phyloP scores from a whole-genome alignment of 2,888 invertebrate species.

The Bombylius major region DNA sequence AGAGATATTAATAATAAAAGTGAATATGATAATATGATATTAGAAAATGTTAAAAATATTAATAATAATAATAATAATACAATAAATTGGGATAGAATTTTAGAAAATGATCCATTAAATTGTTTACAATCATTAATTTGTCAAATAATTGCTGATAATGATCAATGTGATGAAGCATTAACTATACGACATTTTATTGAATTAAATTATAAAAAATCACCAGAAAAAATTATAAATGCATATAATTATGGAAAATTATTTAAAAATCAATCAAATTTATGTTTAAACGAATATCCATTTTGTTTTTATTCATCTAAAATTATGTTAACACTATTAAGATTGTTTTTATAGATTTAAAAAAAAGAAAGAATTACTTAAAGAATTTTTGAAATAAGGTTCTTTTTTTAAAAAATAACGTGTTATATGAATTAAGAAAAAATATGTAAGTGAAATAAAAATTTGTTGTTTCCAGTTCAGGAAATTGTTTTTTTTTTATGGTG shows the following conservation, averaged over 20 bases:
- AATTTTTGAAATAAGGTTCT: too few relatives aligned
- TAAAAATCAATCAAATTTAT: constrained; percentile 23
- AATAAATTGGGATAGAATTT: constrained; percentile 31
- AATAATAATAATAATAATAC: background rate
- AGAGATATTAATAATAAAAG: background rate
- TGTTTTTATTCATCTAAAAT: constrained; percentile 33
- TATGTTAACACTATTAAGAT: constrained; percentile 26
- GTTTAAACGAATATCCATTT: constrained; percentile 31
- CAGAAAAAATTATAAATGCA: constrained; percentile 27
- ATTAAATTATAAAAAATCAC: constrained; percentile 25
- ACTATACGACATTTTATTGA: constrained; percentile 26
- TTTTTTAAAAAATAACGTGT: too few relatives aligned
- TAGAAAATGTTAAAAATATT: background rate
- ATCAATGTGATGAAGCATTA: constrained; percentile 25
- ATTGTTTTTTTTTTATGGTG: too few relatives aligned
- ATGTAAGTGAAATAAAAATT: too few relatives aligned
- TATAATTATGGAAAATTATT: constrained; percentile 28
- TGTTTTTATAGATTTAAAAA: background rate
- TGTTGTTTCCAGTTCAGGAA: too few relatives aligned
- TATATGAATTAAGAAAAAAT: too few relatives aligned
- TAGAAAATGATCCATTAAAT: constrained; percentile 31
- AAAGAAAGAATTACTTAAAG: too few relatives aligned
- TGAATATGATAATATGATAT: background rate
- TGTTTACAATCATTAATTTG: constrained; percentile 34
- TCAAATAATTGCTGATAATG: constrained; percentile 32